Base-by-base conservation (phyloP, 2,888 invertebrate species). In the Drosophila gaucha region DNA sequence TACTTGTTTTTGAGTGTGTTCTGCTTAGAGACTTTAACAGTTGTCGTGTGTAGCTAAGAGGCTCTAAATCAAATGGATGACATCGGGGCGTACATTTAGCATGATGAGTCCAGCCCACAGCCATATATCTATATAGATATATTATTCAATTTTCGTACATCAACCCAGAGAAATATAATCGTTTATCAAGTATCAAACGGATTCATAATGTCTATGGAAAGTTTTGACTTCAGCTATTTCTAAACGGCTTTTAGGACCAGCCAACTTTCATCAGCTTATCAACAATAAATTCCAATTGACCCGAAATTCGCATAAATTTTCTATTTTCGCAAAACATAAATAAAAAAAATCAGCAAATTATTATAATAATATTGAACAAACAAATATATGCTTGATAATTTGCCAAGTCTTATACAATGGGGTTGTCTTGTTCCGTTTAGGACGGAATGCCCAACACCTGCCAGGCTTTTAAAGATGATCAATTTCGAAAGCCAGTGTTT, bases 401-500 rank as follows among this genome's bases (percentile, higher is more conserved):
- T 50, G 10, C 28, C 51, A 41, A 62, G 1, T 26, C 12, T 62
- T 47, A 65, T 47, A 65, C 46, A 65, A 52, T 62, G 41, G 51
- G 22, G 10, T 9, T n/a, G 4, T 16, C 4, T 10, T 14, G 35
- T 43, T 28, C n/a, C 36, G 30, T 36, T 59, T 41, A 26, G 43
- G 59, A 43, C 24, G 36, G 36, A n/a, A 4, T 16, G 4, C 14
- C n/a, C 10, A 26, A 31, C 24, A 36, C 43, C 58, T 35, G 49
- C 12, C 20, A 63, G 50, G 35, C 50, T 63, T n/a, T 38, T 0
- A 33, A 43, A 49, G 18, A 30, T 57, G 20, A 33, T 59, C 58
- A 70, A 28, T 69, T 69, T 66, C 69, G 74, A 74, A 74, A 74
- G 74, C 64, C 44, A 44, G 26, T 38, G 52, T 66, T 57, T 70